Evolutionary conservation across 92 coral and sea anemone genomes (phyloP).

Genomic region (Blastomussa wellsi): DNA sequence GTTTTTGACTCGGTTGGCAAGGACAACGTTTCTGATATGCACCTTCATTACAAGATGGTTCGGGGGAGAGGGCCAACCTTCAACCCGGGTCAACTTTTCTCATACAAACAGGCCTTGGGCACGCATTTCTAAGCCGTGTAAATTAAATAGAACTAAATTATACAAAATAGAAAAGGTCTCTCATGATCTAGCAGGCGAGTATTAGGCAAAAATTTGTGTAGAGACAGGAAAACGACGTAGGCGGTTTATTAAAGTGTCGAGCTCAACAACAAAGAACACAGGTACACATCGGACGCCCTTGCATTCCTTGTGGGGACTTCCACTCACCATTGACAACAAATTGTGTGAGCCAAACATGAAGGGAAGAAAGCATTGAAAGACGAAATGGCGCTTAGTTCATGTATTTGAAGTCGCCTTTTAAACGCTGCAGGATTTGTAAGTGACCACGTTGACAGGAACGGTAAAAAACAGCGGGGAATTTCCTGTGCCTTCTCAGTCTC

Average conservation of each 20-base stretch:
- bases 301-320: constrained; percentile 21
- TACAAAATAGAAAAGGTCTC: neutral
- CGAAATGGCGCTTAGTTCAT: constrained; percentile 1
- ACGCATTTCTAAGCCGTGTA: neutral
- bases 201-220: no score
- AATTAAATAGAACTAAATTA: no score
- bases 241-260: neutral
- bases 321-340: constrained; percentile 34
- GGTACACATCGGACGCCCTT: neutral
- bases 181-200: neutral
- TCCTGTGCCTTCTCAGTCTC: neutral
- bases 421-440: neutral
- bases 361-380: neutral
- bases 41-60: no score
- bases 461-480: neutral
- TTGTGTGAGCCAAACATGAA: neutral
- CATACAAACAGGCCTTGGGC: no score
- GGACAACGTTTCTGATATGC: no score
- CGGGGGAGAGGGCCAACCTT: no score
- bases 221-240: neutral
- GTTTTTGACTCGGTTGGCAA: no score
- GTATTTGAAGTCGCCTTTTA: neutral
- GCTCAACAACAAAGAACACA: neutral
- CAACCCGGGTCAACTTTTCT: no score
- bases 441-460: neutral